phyloP scores from a whole-genome alignment of 2,113 vertebrate species.

The Poecile atricapillus region DNA sequence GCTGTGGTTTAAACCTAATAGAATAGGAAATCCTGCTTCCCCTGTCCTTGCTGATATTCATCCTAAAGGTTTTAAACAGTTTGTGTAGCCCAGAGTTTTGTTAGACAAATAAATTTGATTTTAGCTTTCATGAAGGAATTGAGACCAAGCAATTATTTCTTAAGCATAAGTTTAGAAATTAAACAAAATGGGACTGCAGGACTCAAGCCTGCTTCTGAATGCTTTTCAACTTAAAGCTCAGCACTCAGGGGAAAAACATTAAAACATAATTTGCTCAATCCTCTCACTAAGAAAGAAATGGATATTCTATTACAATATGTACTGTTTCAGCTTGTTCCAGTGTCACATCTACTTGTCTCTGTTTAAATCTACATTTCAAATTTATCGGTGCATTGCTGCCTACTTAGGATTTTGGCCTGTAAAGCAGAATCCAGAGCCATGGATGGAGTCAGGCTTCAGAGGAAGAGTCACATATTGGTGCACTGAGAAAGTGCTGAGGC shows the following conservation, averaged over 20 bases:
- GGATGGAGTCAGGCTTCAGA: not conserved
- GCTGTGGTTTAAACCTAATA: not conserved
- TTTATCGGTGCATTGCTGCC: not conserved
- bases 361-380: not conserved
- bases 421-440: not conserved
- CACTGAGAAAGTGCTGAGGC: not conserved
- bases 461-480: not conserved
- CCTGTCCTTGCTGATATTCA: not conserved
- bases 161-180: not conserved
- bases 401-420: not conserved
- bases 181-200: not conserved
- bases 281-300: not conserved
- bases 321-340: not conserved
- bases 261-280: not conserved
- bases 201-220: not conserved
- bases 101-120: not conserved
- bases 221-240: not conserved
- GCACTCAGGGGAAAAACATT: not conserved
- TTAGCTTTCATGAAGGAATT: not conserved
- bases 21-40: not conserved
- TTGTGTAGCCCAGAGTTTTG: not conserved
- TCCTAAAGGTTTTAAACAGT: not conserved
- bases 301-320: not conserved
- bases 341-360: not conserved
- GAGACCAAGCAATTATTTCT: not conserved